Base-by-base conservation (phyloP, 2,113 vertebrate species). In the Uropsilus gracilis region DNA sequence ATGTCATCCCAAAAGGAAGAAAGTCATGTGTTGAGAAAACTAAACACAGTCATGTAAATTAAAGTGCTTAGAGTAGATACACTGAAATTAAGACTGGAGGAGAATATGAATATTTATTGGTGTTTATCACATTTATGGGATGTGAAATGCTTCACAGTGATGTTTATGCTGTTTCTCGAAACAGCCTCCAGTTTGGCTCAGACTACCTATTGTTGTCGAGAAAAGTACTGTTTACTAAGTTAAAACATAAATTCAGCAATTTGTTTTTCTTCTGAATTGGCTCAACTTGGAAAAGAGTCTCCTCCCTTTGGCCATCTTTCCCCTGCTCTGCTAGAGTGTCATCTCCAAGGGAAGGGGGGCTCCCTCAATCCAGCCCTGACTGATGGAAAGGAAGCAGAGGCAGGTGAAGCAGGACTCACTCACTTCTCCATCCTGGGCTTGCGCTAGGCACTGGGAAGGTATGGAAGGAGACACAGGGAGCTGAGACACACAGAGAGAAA, bases 61-160 rank as follows among this genome's bases (percentile, higher is more conserved):
- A 77, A 57, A 50, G 22, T 44, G 44, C 8, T 87, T 93, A 71
- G 59, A 90, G 46, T 48, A 93, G 55, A 66, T 48, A 66, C 8
- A 16, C 64, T 83, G 53, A 86, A 94, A 95, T 92, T 73, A 64
- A 88, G 59, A 44, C 5, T 85, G 0, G 2, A 89, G n/a, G 34
- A 81, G 42, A 80, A 76, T 46, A 91, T 66, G 24, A 95, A 83
- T 80, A 80, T 76, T 80, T 88, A 42, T 86, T 64, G 59, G 68
- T 95, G 86, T 66, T 72, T 89, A 93, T 73, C 75, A 90, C 86
- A 63, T 53, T 92, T 50, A 75, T 44, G 78, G 39, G 75, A 87
- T 30, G 9, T 66, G 72, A 76, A 83, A 63, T n/a, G 50, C 34
- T 92, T 92, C 55, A 71, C 46, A 94, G 37, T 90, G n/a, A 86